These are phyloP conservation scores for Alca torda DNA, from an alignment of 2,797 vertebrate species.

Conservation along the genomic window DNA sequence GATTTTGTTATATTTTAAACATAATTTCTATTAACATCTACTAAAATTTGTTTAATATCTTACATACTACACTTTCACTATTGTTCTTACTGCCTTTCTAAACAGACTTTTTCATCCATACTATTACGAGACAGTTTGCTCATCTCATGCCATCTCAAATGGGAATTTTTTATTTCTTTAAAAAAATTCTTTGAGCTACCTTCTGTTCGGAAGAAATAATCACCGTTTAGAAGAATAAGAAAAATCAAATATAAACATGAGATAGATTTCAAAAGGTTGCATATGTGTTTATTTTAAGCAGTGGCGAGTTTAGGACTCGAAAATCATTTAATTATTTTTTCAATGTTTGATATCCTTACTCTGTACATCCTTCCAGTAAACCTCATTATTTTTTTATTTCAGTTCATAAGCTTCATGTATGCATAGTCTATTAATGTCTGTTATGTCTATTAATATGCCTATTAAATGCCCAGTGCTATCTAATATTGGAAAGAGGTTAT, in stretches of 20 bases:
- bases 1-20: not conserved
- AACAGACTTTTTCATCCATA: not conserved
- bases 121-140: not conserved
- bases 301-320: not conserved
- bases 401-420: not conserved
- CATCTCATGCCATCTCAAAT: not conserved
- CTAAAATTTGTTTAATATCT: not conserved
- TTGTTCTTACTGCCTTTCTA: not conserved
- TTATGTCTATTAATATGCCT: not conserved
- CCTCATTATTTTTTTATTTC: not conserved
- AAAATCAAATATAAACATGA: not conserved
- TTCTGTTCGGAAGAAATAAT: not conserved
- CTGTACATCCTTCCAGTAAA: not conserved
- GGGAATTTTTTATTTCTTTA: too few species aligned
- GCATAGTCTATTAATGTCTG: not conserved
- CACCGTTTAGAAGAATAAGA: not conserved
- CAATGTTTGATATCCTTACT: not conserved
- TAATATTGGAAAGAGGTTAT: not conserved
- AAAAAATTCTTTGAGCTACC: too few species aligned
- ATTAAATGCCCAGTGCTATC: not conserved
- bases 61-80: accelerated
- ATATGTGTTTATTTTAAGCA: not conserved
- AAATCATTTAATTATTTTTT: not conserved
- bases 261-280: not conserved
- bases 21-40: not conserved